Evolutionary conservation across 2,797 vertebrate species (phyloP).

Genomic region (Okamejei kenojei): DNA sequence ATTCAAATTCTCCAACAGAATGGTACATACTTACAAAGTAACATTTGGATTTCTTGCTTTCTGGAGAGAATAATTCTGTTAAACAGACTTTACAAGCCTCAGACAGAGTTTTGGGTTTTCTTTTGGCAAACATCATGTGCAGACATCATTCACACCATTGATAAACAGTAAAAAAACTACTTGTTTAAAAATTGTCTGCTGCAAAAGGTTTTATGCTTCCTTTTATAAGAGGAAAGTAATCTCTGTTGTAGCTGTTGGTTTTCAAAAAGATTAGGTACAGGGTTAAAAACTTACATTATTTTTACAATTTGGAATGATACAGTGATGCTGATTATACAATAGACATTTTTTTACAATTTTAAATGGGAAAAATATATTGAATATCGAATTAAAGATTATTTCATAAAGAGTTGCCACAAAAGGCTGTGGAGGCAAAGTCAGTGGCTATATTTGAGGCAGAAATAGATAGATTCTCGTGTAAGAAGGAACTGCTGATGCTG

Average conservation of each 20-base stretch:
- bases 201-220: neutral
- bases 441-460: too few species aligned
- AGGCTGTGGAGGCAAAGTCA: too few species aligned
- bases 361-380: neutral
- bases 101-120: neutral
- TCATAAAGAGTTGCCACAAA: neutral
- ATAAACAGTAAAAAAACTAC: neutral
- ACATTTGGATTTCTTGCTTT: conserved; percentile 1
- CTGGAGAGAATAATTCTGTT: neutral
- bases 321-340: neutral
- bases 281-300: neutral
- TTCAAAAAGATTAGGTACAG: neutral
- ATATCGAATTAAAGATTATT: neutral
- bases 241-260: neutral
- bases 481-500: too few species aligned
- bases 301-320: neutral
- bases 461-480: too few species aligned
- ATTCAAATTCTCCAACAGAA: neutral
- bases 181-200: neutral
- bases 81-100: neutral
- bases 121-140: neutral
- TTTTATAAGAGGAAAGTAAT: neutral
- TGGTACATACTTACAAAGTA: neutral
- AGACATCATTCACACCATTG: neutral
- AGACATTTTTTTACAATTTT: neutral